Base-by-base conservation (phyloP, 1,140 invertebrate species). In the Leptestheria dahalacensis region DNA sequence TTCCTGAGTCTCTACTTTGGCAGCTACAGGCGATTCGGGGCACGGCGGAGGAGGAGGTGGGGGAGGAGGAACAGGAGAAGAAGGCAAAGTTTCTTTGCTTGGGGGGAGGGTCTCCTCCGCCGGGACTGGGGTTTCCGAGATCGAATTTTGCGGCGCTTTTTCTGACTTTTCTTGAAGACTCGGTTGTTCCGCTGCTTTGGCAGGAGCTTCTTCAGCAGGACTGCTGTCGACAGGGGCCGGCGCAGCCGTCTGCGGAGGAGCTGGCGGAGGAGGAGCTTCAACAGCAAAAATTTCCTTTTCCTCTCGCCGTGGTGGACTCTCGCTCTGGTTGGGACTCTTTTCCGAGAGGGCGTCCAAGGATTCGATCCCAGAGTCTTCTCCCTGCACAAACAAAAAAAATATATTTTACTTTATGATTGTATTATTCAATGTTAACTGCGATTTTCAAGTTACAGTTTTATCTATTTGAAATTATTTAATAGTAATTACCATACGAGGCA, bases 341-440 rank as follows among this genome's bases (percentile, higher is more conserved):
- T 93, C 89, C 23, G 88, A 91, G 2, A 91, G 70, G 1, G 89
- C 88, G 68, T 93, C 89, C 88, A 91, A 91, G 3, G 87, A 91
- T 69, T 93, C 89, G 20, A 93, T 91, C 1, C 89, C 88, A 47
- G 88, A 91, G 72, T 92, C 89, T 70, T 93, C 89, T 21, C 88
- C 88, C 62, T 70, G 67, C 15, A 41, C 6, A 41, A 41, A 41
- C 33, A 41, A 41, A n/a, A n/a, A n/a, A n/a, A n/a, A n/a, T n/a
- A n/a, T n/a, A n/a, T n/a, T n/a, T n/a, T n/a, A n/a, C n/a, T n/a
- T n/a, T n/a, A n/a, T n/a, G n/a, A n/a, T n/a, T n/a, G n/a, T n/a
- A n/a, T n/a, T n/a, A n/a, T n/a, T n/a, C n/a, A n/a, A n/a, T n/a
- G n/a, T n/a, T n/a, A n/a, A n/a, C n/a, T n/a, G n/a, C n/a, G n/a